Conservation (phyloP, 2,797 vertebrate genomes). For the Oophaga sylvatica region DNA sequence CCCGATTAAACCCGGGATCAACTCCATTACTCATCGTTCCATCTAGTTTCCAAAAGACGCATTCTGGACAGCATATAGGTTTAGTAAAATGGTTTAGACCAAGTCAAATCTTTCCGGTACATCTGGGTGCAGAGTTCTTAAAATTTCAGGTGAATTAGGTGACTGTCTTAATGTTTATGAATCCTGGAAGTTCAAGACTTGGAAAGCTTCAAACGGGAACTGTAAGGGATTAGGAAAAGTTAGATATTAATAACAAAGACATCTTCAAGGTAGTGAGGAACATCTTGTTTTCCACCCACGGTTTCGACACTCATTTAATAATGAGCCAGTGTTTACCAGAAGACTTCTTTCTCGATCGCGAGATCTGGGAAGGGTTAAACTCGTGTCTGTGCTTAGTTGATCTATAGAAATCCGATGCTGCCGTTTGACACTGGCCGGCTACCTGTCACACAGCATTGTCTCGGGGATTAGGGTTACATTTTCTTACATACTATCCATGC, state of each 20-base stretch:
- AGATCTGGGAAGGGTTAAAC: constrained; percentile 67
- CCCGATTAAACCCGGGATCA: neutral
- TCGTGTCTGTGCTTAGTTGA: constrained; percentile 78
- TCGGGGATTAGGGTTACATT: constrained; percentile 51
- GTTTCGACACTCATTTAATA: neutral
- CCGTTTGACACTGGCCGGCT: constrained; percentile 50
- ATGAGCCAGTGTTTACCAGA: neutral
- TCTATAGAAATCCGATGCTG: constrained; percentile 60
- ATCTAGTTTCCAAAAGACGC: neutral
- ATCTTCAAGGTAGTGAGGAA: constrained; percentile 3
- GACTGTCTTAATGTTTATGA: neutral
- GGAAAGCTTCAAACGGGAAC: constrained; percentile 33
- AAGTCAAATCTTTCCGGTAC: neutral
- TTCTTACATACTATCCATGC: neutral
- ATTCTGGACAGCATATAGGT: neutral
- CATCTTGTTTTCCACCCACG: neutral
- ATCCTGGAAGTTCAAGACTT: constrained; percentile 1
- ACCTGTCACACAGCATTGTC: constrained; percentile 49
- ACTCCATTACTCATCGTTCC: constrained; percentile 38
- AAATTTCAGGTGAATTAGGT: neutral
- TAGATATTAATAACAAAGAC: constrained; percentile 17
- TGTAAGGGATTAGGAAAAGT: constrained; percentile 53
- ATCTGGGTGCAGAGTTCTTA: neutral
- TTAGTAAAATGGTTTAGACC: neutral
- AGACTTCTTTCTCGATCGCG: neutral